phyloP scores from a whole-genome alignment of 2,888 invertebrate species.

The Pseudococcus longispinus region DNA sequence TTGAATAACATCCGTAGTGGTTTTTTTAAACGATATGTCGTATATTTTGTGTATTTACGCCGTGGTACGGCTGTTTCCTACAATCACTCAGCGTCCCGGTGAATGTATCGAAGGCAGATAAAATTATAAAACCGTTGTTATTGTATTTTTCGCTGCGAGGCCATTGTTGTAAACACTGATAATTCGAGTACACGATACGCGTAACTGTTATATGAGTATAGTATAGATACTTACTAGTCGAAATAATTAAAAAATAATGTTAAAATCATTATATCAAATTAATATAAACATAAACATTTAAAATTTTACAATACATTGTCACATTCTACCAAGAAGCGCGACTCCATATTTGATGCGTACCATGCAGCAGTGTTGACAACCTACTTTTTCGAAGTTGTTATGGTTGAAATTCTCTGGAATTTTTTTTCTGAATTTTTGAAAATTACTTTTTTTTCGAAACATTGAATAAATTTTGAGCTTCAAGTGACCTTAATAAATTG shows the following conservation, averaged over 20 bases:
- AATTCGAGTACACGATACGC: not conserved
- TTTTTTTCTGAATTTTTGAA: not conserved
- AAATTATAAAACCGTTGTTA: slow-evolving; percentile 44
- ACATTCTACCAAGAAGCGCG: slow-evolving; percentile 34
- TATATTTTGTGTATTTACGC: not conserved
- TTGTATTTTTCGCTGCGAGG: slow-evolving; percentile 48
- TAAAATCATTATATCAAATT: slow-evolving; percentile 6
- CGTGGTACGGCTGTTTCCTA: too few relatives aligned
- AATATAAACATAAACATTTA: slow-evolving; percentile 50
- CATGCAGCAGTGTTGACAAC: slow-evolving; percentile 47
- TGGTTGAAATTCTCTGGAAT: not conserved
- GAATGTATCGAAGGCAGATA: not conserved
- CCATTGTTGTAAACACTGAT: slow-evolving; percentile 50
- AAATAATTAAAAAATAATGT: not conserved
- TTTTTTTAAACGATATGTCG: not conserved
- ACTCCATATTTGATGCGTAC: slow-evolving; percentile 56
- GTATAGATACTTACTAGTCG: slow-evolving; percentile 44
- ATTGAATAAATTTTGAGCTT: not conserved
- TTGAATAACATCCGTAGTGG: not conserved
- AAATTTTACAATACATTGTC: slow-evolving; percentile 49
- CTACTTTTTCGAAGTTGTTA: not conserved
- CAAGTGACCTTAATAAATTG: not conserved
- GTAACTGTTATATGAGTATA: not conserved
- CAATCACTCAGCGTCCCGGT: not conserved
- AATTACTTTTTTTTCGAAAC: not conserved